phyloP scores from a whole-genome alignment of 2,888 invertebrate species.

The Antitype chi region DNA sequence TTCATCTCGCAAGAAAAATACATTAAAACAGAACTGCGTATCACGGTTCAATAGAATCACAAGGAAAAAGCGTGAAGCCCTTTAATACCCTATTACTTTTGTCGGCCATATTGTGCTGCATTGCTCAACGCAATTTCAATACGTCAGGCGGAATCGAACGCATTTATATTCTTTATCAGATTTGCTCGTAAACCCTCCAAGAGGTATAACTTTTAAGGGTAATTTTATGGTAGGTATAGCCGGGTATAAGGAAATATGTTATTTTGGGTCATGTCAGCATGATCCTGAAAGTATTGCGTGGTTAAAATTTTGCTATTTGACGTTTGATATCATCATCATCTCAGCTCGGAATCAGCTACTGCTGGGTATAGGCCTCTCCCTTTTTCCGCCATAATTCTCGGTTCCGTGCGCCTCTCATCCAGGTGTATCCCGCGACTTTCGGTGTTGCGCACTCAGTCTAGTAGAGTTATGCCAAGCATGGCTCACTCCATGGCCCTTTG shows the following conservation, averaged over 20 bases:
- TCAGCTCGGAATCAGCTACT: too few species aligned
- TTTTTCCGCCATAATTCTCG: too few species aligned
- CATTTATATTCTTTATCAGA: constrained; percentile 46
- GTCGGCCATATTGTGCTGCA: constrained; percentile 32
- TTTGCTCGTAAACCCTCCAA: constrained; percentile 35
- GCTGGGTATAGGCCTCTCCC: too few species aligned
- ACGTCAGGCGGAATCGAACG: constrained; percentile 40
- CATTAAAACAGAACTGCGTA: background rate
- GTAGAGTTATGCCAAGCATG: too few species aligned
- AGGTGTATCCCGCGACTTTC: too few species aligned
- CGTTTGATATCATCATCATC: too few species aligned
- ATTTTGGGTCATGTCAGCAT: background rate
- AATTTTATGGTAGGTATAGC: constrained; percentile 26
- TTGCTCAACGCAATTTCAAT: constrained; percentile 36
- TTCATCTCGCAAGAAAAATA: background rate
- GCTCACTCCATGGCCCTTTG: too few species aligned
- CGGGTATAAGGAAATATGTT: background rate
- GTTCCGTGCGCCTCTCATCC: too few species aligned
- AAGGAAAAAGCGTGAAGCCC: constrained; percentile 23
- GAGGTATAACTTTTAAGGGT: constrained; percentile 23
- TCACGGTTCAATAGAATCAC: background rate
- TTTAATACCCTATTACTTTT: constrained; percentile 28
- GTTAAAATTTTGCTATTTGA: background rate
- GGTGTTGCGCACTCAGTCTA: too few species aligned
- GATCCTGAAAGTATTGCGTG: background rate